phyloP scores from a whole-genome alignment of 2,888 invertebrate species.

The Belgica antarctica region DNA sequence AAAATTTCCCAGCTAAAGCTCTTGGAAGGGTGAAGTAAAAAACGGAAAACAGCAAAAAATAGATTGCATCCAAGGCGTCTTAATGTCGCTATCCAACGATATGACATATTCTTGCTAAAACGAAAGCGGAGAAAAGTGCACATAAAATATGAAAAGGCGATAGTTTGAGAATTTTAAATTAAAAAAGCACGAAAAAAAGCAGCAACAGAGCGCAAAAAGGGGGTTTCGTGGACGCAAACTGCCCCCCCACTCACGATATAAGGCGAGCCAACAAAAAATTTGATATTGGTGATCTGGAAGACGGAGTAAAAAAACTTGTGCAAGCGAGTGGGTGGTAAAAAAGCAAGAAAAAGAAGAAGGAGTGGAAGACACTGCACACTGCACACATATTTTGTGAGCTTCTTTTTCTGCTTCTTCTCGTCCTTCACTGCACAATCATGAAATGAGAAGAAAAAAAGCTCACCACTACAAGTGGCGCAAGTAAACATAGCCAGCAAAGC shows the following conservation, averaged over 20 bases:
- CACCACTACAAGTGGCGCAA: constrained; percentile 38
- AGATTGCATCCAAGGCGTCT: constrained; percentile 42
- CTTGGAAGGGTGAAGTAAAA: constrained; percentile 18
- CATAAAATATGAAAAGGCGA: constrained; percentile 29
- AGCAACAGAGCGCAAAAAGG: constrained; percentile 7
- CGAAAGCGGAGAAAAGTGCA: constrained; percentile 10
- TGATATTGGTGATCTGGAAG: constrained; percentile 34
- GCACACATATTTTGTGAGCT: constrained; percentile 16
- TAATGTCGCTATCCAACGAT: constrained; percentile 43
- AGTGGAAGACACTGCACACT: constrained; percentile 10
- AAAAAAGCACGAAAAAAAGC: constrained; percentile 29
- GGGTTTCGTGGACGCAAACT: too few species aligned
- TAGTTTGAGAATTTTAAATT: constrained; percentile 29
- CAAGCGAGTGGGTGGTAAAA: too few species aligned
- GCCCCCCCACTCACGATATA: too few species aligned
- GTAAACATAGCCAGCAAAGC: constrained; percentile 23
- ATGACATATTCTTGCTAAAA: constrained; percentile 36
- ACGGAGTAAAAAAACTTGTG: too few species aligned
- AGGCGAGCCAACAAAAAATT: constrained; percentile 8
- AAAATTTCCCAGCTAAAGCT: constrained; percentile 39
- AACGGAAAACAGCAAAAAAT: constrained; percentile 22
- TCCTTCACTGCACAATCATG: constrained; percentile 42
- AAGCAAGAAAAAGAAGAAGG: constrained; percentile 7
- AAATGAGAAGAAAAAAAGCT: constrained; percentile 27
- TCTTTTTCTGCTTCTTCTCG: constrained; percentile 32